Percentiles rank a stretch among this genome's conserved stretches.
Evolutionary conservation across 1,140 invertebrate species (phyloP).

Genomic region (Ectropis grisescens): DNA sequence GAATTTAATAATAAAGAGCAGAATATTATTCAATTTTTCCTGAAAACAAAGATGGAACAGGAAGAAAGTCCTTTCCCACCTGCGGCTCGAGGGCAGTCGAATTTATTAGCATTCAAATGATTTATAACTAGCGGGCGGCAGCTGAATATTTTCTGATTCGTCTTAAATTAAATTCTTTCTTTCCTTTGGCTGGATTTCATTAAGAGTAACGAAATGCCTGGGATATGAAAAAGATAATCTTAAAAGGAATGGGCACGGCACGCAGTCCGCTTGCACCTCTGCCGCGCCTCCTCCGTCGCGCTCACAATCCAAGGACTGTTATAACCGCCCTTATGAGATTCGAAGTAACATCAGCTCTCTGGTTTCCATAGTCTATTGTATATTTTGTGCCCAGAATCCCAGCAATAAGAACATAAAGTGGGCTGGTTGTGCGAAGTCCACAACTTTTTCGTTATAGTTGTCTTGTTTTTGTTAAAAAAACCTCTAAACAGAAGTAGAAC

Average conservation of each 20-base stretch:
- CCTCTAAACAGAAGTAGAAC: no score
- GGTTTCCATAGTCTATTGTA: no score
- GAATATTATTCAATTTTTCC: slow-evolving; percentile 53
- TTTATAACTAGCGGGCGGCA: slow-evolving; percentile 67
- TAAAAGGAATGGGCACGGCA: slow-evolving; percentile 3
- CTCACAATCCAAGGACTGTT: no score
- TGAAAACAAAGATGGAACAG: slow-evolving; percentile 51
- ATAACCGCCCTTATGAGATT: no score
- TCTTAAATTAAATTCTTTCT: slow-evolving; percentile 69
- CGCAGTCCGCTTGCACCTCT: background rate
- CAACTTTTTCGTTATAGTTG: no score
- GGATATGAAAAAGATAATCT: slow-evolving; percentile 59
- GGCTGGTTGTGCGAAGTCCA: no score
- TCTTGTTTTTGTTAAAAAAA: no score
- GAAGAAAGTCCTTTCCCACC: slow-evolving; percentile 53
- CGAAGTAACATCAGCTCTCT: no score
- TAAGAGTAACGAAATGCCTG: slow-evolving; percentile 57
- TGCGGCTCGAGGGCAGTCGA: slow-evolving; percentile 48
- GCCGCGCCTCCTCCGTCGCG: background rate
- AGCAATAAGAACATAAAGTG: no score
- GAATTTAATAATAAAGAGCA: slow-evolving; percentile 58
- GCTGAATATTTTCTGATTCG: slow-evolving; percentile 68
- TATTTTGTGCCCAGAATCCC: no score
- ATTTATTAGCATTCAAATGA: slow-evolving; percentile 70
- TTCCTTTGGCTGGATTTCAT: slow-evolving; percentile 65